A percentile compares a stretch with the other conserved stretches of the same genome.
phyloP scores from a whole-genome alignment of 2,797 vertebrate genomes.

The Tarsius wallacei region DNA sequence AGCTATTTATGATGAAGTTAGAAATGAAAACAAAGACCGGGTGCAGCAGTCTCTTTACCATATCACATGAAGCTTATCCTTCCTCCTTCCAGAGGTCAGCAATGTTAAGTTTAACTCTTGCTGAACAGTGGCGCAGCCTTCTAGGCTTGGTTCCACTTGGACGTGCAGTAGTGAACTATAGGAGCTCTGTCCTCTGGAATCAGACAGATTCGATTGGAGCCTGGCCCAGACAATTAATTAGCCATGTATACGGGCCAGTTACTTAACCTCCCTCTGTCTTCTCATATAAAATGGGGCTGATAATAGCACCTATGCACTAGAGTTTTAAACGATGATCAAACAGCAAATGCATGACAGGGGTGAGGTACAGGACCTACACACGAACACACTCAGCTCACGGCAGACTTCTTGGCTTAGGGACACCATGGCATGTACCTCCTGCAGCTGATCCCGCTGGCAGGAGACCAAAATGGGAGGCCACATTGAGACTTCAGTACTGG shows the following conservation, averaged over 20 bases:
- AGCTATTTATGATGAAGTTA: neutral
- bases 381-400: accelerated
- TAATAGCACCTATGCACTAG: neutral
- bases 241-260: neutral
- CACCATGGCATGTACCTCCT: neutral
- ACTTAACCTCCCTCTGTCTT: neutral
- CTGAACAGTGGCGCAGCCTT: accelerated
- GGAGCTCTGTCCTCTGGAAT: neutral
- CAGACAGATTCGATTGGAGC: neutral
- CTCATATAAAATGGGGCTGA: neutral
- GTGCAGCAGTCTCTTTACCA: neutral
- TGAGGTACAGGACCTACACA: neutral
- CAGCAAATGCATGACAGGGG: neutral
- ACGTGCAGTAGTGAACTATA: accelerated
- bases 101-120: neutral
- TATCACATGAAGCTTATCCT: neutral
- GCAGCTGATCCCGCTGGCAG: neutral
- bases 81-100: accelerated
- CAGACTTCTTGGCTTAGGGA: neutral
- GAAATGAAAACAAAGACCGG: neutral
- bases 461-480: neutral
- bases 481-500: neutral
- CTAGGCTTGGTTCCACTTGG: neutral
- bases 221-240: neutral
- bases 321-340: neutral